phyloP scores from a whole-genome alignment of 1,140 invertebrate genomes.

The Parapsyche elsis region DNA sequence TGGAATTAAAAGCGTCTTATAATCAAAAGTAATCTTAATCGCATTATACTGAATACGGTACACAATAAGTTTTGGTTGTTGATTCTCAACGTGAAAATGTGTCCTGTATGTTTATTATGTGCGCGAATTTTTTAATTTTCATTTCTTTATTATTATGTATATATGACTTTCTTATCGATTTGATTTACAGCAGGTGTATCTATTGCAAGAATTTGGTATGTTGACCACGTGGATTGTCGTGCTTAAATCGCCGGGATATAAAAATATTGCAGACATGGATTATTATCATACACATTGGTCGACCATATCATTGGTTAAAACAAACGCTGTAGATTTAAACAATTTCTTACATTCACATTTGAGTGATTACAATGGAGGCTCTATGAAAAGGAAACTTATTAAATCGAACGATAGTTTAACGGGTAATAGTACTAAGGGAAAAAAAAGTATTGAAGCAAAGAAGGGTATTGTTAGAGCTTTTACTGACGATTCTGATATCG shows the following conservation, averaged over 20 bases:
- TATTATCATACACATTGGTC: slow-evolving; percentile 26
- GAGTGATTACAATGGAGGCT: neutral
- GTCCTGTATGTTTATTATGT: too few relatives aligned
- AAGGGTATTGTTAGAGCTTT: slow-evolving; percentile 30
- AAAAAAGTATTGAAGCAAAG: neutral
- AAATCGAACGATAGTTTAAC: neutral
- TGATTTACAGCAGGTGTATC: slow-evolving; percentile 59
- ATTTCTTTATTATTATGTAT: neutral
- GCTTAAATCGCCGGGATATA: neutral
- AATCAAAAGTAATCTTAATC: too few relatives aligned
- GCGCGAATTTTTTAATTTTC: neutral
- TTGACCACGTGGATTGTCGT: slow-evolving; percentile 62
- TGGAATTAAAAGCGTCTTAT: too few relatives aligned
- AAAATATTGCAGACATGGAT: slow-evolving; percentile 15
- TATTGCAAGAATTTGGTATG: slow-evolving; percentile 61
- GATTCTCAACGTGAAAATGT: too few relatives aligned
- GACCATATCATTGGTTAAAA: slow-evolving; percentile 22
- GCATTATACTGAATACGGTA: too few relatives aligned
- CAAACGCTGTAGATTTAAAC: slow-evolving; percentile 25
- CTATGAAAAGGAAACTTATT: neutral
- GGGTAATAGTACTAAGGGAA: neutral
- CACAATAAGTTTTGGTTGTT: too few relatives aligned
- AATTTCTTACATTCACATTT: neutral
- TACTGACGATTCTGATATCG: slow-evolving; percentile 9
- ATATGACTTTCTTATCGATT: neutral